Evolutionary conservation across 2,888 invertebrate genomes (phyloP).

Genomic region (Salpingus planirostris): DNA sequence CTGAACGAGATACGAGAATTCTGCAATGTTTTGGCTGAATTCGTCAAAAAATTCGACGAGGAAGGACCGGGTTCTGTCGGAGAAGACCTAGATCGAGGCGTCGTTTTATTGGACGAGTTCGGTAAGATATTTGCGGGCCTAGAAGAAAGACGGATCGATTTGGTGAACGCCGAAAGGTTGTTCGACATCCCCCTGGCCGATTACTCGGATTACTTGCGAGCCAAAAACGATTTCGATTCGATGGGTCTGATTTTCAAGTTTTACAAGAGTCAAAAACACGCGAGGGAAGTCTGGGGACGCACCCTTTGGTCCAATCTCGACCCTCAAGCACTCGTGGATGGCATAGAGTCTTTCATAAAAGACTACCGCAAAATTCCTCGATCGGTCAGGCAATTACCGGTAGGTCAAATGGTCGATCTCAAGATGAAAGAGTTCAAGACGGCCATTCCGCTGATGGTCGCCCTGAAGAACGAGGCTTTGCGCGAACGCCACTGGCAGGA

Average conservation of each 20-base stretch:
- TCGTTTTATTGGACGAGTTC: constrained; percentile 63
- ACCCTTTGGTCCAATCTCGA: constrained; percentile 83
- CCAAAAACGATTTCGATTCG: constrained; percentile 53
- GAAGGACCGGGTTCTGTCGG: constrained; percentile 77
- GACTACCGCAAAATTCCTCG: constrained; percentile 69
- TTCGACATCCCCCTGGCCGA: constrained; percentile 82
- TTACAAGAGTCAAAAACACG: constrained; percentile 67
- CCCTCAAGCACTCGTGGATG: constrained; percentile 72
- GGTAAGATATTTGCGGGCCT: constrained; percentile 55
- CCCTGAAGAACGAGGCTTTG: constrained; percentile 84
- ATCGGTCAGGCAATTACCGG: constrained; percentile 47
- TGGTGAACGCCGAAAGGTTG: constrained; percentile 69
- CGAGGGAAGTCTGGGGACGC: constrained; percentile 73
- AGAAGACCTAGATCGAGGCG: constrained; percentile 65
- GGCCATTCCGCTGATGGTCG: constrained; percentile 81
- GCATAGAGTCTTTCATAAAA: constrained; percentile 76
- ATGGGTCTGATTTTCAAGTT: constrained; percentile 69
- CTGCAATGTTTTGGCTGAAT: constrained; percentile 51
- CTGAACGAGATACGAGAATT: constrained; percentile 65
- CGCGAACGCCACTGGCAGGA: constrained; percentile 85
- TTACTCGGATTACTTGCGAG: constrained; percentile 63
- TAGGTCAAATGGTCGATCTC: constrained; percentile 64
- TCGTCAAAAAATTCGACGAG: constrained; percentile 61
- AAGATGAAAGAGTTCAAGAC: constrained; percentile 84
- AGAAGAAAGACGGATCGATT: constrained; percentile 54